Conservation (phyloP, 2,888 invertebrate species). For the Drosophila pegasa region DNA sequence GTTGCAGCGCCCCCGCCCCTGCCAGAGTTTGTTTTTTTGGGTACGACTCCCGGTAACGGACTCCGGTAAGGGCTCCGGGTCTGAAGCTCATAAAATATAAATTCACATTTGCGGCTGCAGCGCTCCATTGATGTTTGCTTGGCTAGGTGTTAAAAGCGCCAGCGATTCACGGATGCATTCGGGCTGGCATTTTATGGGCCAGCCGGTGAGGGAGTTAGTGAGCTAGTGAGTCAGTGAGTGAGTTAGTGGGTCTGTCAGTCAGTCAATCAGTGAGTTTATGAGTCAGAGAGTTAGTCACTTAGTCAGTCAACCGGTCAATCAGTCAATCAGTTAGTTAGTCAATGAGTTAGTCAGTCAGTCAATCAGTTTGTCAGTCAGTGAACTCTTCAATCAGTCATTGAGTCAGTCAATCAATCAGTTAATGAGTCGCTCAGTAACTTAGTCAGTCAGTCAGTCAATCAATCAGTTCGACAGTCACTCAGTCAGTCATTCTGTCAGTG, state of each 20-base stretch:
- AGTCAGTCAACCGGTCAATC: neutral
- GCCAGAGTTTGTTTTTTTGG: neutral
- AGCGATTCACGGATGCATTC: slow-evolving; percentile 6
- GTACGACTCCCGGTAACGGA: slow-evolving; percentile 3
- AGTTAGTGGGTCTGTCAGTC: slow-evolving; percentile 2
- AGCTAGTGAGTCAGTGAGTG: slow-evolving; percentile 1
- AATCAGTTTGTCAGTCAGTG: slow-evolving; percentile 1
- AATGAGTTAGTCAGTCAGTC: slow-evolving; percentile 4
- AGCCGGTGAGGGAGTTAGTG: neutral
- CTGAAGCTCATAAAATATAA: slow-evolving; percentile 37
- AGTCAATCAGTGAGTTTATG: neutral
- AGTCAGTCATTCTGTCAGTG: too few relatives aligned
- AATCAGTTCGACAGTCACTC: neutral
- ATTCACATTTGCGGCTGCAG: slow-evolving; percentile 43
- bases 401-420: neutral
- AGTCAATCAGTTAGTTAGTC: slow-evolving; percentile 2
- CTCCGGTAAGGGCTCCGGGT: neutral
- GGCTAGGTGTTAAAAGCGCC: slow-evolving; percentile 22
- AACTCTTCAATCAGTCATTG: too few relatives aligned
- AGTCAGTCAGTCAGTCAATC: slow-evolving; percentile 2
- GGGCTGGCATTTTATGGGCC: slow-evolving; percentile 5
- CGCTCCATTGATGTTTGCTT: slow-evolving; percentile 47
- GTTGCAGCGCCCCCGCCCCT: neutral
- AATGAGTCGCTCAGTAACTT: slow-evolving; percentile 2
- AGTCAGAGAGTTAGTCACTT: neutral